Conservation (phyloP, 2,797 vertebrate species). For the Peromyscus nudipes region DNA sequence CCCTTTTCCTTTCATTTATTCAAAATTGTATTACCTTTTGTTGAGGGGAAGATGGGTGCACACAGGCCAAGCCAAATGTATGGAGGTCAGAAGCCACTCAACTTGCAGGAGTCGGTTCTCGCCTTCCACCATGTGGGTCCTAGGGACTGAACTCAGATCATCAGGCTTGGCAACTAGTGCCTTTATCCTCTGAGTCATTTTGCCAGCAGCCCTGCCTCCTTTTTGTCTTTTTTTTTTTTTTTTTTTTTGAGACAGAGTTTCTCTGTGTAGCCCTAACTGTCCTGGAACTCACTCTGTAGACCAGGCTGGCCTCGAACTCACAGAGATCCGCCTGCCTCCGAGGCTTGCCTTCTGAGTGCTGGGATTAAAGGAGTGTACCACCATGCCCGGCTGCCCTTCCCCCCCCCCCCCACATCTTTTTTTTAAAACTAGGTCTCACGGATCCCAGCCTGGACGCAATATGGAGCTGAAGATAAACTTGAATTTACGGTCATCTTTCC, state of each 20-base stretch:
- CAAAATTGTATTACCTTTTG: background rate
- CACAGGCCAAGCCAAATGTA: background rate
- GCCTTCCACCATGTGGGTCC: background rate
- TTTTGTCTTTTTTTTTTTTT: background rate
- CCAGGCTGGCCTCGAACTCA: background rate
- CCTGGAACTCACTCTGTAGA: background rate
- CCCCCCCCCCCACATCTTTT: rapidly evolving
- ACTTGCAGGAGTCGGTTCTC: background rate
- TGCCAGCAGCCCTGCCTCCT: background rate
- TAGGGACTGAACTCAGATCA: background rate
- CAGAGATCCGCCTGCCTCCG: background rate
- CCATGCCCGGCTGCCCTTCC: background rate
- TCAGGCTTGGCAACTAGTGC: background rate
- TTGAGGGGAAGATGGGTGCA: background rate
- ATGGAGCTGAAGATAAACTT: background rate
- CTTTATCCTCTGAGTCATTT: background rate
- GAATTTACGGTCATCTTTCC: background rate
- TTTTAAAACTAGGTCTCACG: background rate
- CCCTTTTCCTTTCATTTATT: background rate
- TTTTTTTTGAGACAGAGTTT: background rate
- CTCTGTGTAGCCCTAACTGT: background rate
- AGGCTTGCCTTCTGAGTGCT: background rate
- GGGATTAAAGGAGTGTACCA: background rate
- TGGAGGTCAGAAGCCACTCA: background rate
- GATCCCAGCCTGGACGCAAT: background rate